Evolutionary conservation across 2,113 vertebrate species (phyloP), one percentile per base, ranked within the genome.

Genomic region (Romanogobio albipinnatus): DNA sequence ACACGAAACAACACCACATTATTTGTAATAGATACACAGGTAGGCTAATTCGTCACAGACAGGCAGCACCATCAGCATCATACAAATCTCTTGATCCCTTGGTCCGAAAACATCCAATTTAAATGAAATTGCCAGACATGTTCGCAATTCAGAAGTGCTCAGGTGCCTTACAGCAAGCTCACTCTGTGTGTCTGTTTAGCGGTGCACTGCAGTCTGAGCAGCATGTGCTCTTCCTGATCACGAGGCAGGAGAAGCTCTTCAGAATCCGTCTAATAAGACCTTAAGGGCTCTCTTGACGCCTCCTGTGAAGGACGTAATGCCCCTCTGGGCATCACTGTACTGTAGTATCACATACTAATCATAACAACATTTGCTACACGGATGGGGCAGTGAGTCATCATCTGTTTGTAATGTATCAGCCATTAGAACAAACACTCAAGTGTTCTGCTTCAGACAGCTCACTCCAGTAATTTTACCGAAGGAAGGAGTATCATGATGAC

Each of bases 271-370:
- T 88, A 89, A 88, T 88, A 87, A 89, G 87, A 83, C 82, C 71
- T 78, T 85, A 64, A 78, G 88, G 81, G 83, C 84, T 86, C 84
- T 85, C 76, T 71, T 85, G 77, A 66, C 74, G 26, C 79, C 85
- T 74, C 78, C 45, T 81, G 61, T 59, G 33, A 89, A 91, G 89
- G 85, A 75, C 85, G 76, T 87, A 64, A 83, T 83, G 86, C 45
- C 74, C 87, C 84, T 83, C 79, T 73, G 58, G 74, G 76, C 83
- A 79, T 78, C 68, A 66, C 13, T 39, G 75, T 58, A 66, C 76
- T 83, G 53, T 53, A 85, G 88, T 81, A 86, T 79, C 80, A 81
- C 85, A 87, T 83, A 87, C 82, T 86, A 76, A 90, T 66, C 70
- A 85, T 14, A 61, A 61, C 56, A 83, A 22, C 10, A 58, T 76